These are phyloP conservation scores for Nipponia nippon DNA, from an alignment of 2,113 vertebrate genomes.

Conservation along the genomic window DNA sequence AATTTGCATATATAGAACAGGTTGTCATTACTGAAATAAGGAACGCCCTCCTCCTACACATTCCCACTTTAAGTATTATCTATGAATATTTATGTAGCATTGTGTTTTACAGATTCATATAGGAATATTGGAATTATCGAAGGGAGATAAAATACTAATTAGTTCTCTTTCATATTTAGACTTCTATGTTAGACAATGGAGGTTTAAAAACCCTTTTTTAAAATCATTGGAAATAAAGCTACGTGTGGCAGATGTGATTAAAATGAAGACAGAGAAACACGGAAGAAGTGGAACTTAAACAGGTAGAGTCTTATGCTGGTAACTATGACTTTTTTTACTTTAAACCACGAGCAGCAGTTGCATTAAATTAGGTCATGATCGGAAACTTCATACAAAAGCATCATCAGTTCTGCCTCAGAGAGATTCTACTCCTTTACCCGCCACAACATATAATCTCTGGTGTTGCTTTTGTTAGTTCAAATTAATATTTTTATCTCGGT, in stretches of 20 bases:
- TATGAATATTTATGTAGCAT: neutral
- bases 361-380: neutral
- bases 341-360: neutral
- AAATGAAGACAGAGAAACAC: neutral
- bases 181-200: rapidly evolving
- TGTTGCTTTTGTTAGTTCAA: neutral
- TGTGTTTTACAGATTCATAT: neutral
- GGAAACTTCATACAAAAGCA: neutral
- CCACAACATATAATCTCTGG: no score
- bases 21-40: neutral
- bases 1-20: neutral
- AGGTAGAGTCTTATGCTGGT: neutral
- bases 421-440: neutral
- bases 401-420: neutral
- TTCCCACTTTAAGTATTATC: neutral
- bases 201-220: neutral
- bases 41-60: neutral
- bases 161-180: neutral
- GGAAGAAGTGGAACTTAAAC: neutral
- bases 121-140: neutral
- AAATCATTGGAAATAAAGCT: neutral
- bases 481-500: neutral
- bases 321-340: neutral
- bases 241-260: rapidly evolving
- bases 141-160: neutral